Conservation (phyloP, 2,113 vertebrate species). For the Isichthys henryi region DNA sequence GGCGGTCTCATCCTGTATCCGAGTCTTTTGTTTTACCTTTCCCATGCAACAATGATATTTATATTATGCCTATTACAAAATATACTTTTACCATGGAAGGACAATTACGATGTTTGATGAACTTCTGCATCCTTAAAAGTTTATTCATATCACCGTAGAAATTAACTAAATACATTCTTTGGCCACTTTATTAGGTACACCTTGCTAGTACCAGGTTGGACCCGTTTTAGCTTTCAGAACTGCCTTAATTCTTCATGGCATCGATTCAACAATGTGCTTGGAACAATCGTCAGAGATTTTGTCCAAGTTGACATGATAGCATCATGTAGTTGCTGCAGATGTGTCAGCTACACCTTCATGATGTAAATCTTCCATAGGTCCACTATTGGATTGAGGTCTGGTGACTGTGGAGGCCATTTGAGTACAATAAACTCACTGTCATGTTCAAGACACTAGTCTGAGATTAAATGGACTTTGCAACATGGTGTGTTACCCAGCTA, state of each 20-base stretch:
- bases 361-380: neutral
- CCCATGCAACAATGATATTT: neutral
- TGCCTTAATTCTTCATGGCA: too few species aligned
- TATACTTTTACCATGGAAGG: neutral
- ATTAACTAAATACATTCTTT: too few species aligned
- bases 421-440: neutral
- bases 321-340: neutral
- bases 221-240: too few species aligned
- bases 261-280: too few species aligned
- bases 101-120: neutral
- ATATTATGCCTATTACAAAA: neutral
- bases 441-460: neutral
- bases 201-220: too few species aligned
- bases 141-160: too few species aligned
- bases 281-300: neutral
- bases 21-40: neutral
- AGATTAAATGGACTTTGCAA: neutral
- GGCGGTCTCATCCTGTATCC: neutral
- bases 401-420: neutral
- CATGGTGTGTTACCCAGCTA: neutral
- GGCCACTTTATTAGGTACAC: too few species aligned
- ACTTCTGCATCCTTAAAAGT: too few species aligned
- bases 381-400: neutral
- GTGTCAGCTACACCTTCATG: neutral
- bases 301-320: neutral